Percentiles rank a stretch among this genome's conserved stretches.
phyloP scores from a whole-genome alignment of 2,797 vertebrate genomes.

The Chlorospingus flavigularis region DNA sequence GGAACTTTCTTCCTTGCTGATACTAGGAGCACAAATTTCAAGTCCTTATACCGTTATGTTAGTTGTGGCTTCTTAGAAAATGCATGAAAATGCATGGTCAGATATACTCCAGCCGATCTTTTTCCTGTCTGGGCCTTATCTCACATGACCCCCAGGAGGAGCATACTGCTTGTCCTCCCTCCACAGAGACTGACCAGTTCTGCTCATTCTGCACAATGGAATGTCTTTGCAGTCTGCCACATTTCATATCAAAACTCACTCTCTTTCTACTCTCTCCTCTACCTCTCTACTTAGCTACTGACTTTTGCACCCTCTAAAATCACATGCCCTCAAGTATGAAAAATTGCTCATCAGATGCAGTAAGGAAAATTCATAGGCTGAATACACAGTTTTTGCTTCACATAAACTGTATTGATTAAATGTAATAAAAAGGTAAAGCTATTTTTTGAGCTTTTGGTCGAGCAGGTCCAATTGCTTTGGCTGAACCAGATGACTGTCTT shows the following conservation, averaged over 20 bases:
- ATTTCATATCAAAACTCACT: neutral
- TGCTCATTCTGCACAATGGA: neutral
- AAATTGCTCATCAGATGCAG: neutral
- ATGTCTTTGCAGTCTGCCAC: neutral
- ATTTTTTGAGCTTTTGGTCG: neutral
- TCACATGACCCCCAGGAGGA: neutral
- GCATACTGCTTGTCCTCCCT: neutral
- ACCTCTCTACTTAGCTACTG: neutral
- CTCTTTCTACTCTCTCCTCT: neutral
- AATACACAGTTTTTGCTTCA: neutral
- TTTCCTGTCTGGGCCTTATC: neutral
- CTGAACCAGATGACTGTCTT: neutral
- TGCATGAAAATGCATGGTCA: neutral
- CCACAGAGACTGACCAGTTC: neutral
- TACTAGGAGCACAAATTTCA: neutral
- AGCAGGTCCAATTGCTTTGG: neutral
- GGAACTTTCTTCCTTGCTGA: neutral
- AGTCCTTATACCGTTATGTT: neutral
- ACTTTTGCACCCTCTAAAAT: neutral
- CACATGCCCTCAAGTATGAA: neutral
- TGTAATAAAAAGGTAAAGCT: neutral
- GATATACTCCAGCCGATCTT: neutral
- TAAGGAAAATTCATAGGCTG: neutral
- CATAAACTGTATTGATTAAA: neutral
- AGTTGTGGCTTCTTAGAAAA: rapidly evolving